A percentile compares a stretch with the other conserved stretches of the same genome.
These are phyloP conservation scores for Pissodes strobi DNA, from an alignment of 1,140 invertebrate species.

Conservation along the genomic window DNA sequence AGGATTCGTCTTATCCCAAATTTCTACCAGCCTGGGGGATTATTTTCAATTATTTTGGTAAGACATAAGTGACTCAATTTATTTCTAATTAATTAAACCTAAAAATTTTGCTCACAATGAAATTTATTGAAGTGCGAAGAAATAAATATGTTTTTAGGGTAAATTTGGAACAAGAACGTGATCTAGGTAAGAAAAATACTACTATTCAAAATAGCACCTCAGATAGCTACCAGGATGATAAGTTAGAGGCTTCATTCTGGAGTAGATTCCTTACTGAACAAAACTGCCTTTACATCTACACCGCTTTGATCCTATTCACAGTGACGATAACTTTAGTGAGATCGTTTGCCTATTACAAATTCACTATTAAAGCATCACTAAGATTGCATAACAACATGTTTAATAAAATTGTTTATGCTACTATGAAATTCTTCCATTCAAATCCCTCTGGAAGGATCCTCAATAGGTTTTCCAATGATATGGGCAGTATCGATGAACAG, in stretches of 20 bases:
- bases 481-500: conserved; percentile 81
- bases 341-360: conserved; percentile 72
- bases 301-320: conserved; percentile 82
- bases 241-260: no score
- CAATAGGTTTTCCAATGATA: conserved; percentile 76
- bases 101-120: no score
- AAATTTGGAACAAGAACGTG: background rate
- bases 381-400: conserved; percentile 83
- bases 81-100: no score
- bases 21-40: conserved; percentile 66
- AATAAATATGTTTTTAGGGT: conserved; percentile 14
- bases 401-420: conserved; percentile 75
- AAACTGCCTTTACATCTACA: conserved; percentile 73
- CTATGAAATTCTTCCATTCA: conserved; percentile 87
- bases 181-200: background rate
- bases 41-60: conserved; percentile 71
- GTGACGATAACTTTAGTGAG: conserved; percentile 64
- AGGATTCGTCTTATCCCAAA: conserved; percentile 64
- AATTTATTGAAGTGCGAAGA: no score
- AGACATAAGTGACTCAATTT: no score
- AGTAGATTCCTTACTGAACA: no score
- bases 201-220: background rate
- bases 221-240: no score
- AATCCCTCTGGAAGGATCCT: conserved; percentile 80
- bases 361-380: conserved; percentile 68